Percentiles rank a stretch among this genome's conserved stretches.
Evolutionary conservation across 2,888 invertebrate genomes (phyloP).

Genomic region (Polyommatus iphigenia): DNA sequence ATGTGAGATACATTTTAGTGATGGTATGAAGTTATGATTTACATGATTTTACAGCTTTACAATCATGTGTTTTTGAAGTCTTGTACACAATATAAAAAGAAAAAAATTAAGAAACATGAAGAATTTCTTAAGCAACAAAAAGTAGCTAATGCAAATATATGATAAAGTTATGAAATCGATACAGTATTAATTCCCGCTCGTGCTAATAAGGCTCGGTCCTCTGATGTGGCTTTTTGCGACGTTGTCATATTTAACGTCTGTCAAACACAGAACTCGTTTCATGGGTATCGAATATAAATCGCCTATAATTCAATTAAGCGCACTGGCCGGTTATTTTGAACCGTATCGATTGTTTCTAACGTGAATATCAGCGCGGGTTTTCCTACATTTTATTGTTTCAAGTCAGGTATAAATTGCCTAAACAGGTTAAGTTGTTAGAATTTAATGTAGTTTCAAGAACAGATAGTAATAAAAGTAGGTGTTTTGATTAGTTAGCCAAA

Average conservation of each 20-base stretch:
- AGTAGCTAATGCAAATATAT: neutral
- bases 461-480: too few species aligned
- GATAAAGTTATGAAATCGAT: constrained; percentile 27
- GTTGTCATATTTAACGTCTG: constrained; percentile 38
- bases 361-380: neutral
- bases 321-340: constrained; percentile 1
- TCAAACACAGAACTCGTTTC: constrained; percentile 16
- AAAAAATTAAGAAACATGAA: neutral
- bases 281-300: constrained; percentile 5
- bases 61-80: neutral
- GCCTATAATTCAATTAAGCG: constrained; percentile 14
- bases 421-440: too few species aligned
- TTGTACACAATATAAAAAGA: neutral
- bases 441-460: too few species aligned
- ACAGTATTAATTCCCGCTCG: constrained; percentile 21
- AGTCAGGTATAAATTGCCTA: too few species aligned
- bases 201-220: constrained; percentile 37
- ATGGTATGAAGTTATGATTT: neutral
- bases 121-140: neutral
- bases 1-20: neutral
- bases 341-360: neutral
- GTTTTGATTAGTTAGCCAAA: neutral
- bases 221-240: constrained; percentile 34
- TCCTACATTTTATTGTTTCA: neutral
- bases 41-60: neutral